Evolutionary conservation across 1,140 invertebrate species (phyloP), one percentile per base, ranked within the genome.

Genomic region (Drosophila auraria): DNA sequence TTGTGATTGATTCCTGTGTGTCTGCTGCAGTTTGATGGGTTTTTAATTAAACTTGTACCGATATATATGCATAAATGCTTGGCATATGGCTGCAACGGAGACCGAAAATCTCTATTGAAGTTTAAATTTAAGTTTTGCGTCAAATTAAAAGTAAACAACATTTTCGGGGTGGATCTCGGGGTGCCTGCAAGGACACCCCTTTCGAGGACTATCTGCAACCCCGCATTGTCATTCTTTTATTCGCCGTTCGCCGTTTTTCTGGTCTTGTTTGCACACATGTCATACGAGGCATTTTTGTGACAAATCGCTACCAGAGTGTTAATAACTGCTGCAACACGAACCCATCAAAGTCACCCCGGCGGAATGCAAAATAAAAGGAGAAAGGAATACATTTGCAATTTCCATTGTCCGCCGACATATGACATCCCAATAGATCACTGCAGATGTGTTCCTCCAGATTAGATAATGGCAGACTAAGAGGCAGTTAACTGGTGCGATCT

Each of bases 211-310:
- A 65, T 51, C 68, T 36, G 49, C 53, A 56, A 50, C 69, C 58
- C 50, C 53, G 27, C 54, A 62, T 63, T 80, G 66, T 82, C 44
- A 50, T 47, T 14, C 36, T 59, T 69, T 47, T 66, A n/a, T n/a
- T n/a, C n/a, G n/a, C n/a, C n/a, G n/a, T 47, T 56, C 56, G 25
- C 17, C 70, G 47, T 65, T 84, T 40, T 78, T 54, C 66, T 66
- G 62, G 60, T 59, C 61, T 86, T 89, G 86, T 89, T 89, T 89
- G 72, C 86, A 91, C 86, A 89, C 86, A 89, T 89, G 86, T 90
- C 86, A 90, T 89, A 79, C 58, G 53, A 77, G 49, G 53, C 71
- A 82, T 75, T 75, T 80, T 86, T 77, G 80, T 91, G 86, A 90
- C 86, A 89, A 89, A 90, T 91, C 78, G 80, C 58, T 80, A 82